Percentiles rank a stretch among this genome's conserved stretches.
Conservation (phyloP, 1,140 invertebrate species). For the Manduca sexta region DNA sequence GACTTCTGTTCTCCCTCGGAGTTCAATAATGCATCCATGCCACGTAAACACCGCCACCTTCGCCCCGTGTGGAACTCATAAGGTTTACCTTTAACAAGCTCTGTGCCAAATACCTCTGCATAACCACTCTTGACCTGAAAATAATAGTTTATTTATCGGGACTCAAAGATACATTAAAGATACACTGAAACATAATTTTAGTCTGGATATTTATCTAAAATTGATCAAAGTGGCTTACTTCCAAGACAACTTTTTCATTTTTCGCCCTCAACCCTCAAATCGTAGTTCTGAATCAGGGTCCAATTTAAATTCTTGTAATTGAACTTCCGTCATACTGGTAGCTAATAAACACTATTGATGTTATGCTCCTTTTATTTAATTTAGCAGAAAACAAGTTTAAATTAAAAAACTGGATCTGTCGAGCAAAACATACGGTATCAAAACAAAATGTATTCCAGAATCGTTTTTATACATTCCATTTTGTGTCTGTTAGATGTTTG, state of each 20-base stretch:
- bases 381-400: too few relatives aligned
- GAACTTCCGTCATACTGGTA: slow-evolving; percentile 65
- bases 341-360: too few relatives aligned
- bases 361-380: too few relatives aligned
- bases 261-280: slow-evolving; percentile 95
- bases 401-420: too few relatives aligned
- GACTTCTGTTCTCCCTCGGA: slow-evolving; percentile 91
- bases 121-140: slow-evolving; percentile 87
- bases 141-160: slow-evolving; percentile 6
- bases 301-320: slow-evolving; percentile 86
- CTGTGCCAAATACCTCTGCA: slow-evolving; percentile 98
- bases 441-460: too few relatives aligned
- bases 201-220: too few relatives aligned
- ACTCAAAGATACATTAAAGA: neutral
- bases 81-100: slow-evolving; percentile 93
- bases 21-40: slow-evolving; percentile 91
- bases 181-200: too few relatives aligned
- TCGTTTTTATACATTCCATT: too few relatives aligned
- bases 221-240: slow-evolving; percentile 76
- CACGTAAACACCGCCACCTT: slow-evolving; percentile 98
- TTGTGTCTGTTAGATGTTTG: too few relatives aligned
- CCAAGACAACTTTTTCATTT: slow-evolving; percentile 87
- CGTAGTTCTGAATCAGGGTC: slow-evolving; percentile 91
- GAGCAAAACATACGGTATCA: too few relatives aligned
- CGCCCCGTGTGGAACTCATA: slow-evolving; percentile 93